Conservation (phyloP, 1,140 invertebrate genomes). For the Charaxes varanes region DNA sequence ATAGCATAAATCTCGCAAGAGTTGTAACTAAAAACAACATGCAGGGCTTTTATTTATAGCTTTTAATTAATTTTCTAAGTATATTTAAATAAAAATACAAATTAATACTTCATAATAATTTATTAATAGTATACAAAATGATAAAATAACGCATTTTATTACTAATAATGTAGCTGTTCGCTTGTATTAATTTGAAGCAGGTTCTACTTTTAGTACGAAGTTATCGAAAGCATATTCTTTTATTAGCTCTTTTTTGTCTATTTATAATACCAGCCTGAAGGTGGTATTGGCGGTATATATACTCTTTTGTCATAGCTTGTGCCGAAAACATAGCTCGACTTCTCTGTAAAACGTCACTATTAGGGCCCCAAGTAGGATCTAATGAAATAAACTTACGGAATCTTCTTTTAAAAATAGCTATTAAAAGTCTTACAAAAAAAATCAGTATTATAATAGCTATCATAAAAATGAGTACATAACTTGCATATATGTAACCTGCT, state of each 20-base stretch:
- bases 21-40: no score
- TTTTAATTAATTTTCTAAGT: no score
- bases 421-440: constrained; percentile 24
- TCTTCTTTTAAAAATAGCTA: constrained; percentile 25
- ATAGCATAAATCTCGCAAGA: no score
- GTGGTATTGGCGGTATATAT: constrained; percentile 61
- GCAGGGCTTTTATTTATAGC: no score
- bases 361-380: constrained; percentile 47
- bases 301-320: constrained; percentile 66
- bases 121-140: no score
- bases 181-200: background rate
- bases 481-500: constrained; percentile 1
- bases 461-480: constrained; percentile 4
- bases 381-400: constrained; percentile 23
- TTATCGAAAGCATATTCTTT: constrained; percentile 14
- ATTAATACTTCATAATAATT: no score
- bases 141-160: no score
- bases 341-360: constrained; percentile 37
- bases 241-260: constrained; percentile 40
- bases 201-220: background rate
- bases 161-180: no score
- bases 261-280: constrained; percentile 48
- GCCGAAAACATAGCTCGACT: constrained; percentile 60
- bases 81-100: no score
- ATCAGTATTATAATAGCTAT: constrained; percentile 16